These are phyloP conservation scores for Alectoris magna DNA, from an alignment of 2,797 vertebrate species.

Conservation along the genomic window DNA sequence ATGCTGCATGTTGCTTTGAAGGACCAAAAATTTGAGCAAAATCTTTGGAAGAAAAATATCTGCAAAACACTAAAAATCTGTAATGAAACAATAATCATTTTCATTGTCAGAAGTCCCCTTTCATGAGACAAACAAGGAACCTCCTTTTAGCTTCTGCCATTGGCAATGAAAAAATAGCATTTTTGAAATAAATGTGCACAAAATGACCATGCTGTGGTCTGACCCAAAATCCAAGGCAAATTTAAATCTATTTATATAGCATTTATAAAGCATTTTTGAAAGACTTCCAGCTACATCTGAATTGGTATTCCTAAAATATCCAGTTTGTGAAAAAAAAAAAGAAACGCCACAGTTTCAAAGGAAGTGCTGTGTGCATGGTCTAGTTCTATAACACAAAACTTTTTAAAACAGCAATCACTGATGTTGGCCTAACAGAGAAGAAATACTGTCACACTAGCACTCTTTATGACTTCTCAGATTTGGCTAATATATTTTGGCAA, in stretches of 20 bases:
- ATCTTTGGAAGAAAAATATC: constrained; percentile 47
- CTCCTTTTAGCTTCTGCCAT: constrained; percentile 41
- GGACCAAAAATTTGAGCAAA: constrained; percentile 19
- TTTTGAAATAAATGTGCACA: constrained; percentile 48
- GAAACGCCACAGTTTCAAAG: neutral
- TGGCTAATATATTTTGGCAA: neutral
- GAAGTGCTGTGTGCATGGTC: neutral
- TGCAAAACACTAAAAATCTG: constrained; percentile 29
- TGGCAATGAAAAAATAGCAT: constrained; percentile 38
- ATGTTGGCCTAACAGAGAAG: neutral
- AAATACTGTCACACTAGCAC: neutral
- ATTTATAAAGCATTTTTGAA: constrained; percentile 42
- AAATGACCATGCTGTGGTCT: constrained; percentile 31
- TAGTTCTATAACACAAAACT: neutral
- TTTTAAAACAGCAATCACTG: neutral
- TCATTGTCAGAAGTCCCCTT: constrained; percentile 41
- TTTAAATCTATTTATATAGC: constrained; percentile 2
- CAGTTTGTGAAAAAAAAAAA: neutral
- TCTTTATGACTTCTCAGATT: neutral
- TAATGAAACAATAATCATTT: constrained; percentile 20
- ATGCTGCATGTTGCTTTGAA: neutral
- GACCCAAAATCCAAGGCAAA: constrained; percentile 31
- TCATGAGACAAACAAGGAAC: constrained; percentile 58
- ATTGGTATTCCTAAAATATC: constrained; percentile 48
- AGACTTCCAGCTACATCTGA: constrained; percentile 51